Conservation (phyloP, 2,113 vertebrate species). For the Actinemys pallida region DNA sequence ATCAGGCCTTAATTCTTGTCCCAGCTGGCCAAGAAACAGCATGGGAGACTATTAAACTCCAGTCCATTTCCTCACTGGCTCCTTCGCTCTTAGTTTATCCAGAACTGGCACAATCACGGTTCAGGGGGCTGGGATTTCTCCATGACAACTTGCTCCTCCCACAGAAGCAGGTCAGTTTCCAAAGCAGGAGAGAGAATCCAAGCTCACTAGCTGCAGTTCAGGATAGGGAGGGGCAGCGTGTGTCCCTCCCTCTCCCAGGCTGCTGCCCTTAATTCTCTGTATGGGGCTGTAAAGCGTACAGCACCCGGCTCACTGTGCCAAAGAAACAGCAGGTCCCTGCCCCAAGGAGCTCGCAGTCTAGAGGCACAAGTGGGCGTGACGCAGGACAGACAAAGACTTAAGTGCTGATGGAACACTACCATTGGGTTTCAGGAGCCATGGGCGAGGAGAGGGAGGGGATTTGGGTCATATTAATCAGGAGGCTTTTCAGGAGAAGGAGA, state of each 20-base stretch:
- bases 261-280: not conserved
- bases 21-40: not conserved
- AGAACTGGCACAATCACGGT: not conserved
- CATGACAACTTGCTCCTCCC: not conserved
- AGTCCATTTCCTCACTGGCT: not conserved
- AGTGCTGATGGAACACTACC: not conserved
- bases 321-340: not conserved
- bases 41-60: not conserved
- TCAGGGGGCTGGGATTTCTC: not conserved
- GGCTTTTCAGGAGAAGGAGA: not conserved
- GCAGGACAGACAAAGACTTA: not conserved
- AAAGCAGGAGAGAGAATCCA: not conserved
- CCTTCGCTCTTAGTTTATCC: not conserved
- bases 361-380: fast-evolving
- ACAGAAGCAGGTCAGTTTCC: not conserved
- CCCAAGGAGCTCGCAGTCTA: fast-evolving
- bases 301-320: not conserved
- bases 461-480: not conserved
- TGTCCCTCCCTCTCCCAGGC: not conserved
- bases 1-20: not conserved
- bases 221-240: not conserved
- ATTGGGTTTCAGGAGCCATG: not conserved
- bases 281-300: not conserved
- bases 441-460: not conserved
- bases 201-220: not conserved